phyloP scores from a whole-genome alignment of 2,888 invertebrate species.

The Tridacna crocea region DNA sequence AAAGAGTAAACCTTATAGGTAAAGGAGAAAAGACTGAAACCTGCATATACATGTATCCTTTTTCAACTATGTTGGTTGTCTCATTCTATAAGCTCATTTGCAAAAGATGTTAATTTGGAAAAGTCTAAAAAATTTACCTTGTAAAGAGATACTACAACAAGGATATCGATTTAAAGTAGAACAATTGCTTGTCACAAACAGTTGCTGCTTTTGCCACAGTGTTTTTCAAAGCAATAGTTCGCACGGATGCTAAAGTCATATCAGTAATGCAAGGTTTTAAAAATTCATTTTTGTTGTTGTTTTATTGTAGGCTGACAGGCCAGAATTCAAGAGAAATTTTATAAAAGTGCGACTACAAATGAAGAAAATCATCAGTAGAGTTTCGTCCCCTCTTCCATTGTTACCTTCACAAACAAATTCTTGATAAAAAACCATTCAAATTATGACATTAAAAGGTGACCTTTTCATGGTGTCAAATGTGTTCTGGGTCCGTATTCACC shows the following conservation, averaged over 20 bases:
- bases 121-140: no score
- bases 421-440: not conserved
- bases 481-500: no score
- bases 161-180: no score
- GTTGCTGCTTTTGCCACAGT: not conserved
- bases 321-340: constrained; percentile 95
- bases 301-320: constrained; percentile 92
- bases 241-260: not conserved
- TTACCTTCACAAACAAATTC: constrained; percentile 58
- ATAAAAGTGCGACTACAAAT: constrained; percentile 88
- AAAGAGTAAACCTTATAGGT: no score
- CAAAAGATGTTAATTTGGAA: no score
- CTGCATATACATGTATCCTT: no score
- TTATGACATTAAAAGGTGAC: not conserved
- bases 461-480: no score
- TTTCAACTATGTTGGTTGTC: no score
- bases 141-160: no score
- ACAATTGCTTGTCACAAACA: not conserved
- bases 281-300: no score
- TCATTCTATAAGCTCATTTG: no score
- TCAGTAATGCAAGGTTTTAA: not conserved
- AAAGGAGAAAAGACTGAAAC: no score
- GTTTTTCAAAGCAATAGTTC: not conserved
- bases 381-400: constrained; percentile 72
- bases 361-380: constrained; percentile 86